Evolutionary conservation across 1,140 invertebrate genomes (phyloP), one percentile per base, ranked within the genome.

Genomic region (Planococcus citri): DNA sequence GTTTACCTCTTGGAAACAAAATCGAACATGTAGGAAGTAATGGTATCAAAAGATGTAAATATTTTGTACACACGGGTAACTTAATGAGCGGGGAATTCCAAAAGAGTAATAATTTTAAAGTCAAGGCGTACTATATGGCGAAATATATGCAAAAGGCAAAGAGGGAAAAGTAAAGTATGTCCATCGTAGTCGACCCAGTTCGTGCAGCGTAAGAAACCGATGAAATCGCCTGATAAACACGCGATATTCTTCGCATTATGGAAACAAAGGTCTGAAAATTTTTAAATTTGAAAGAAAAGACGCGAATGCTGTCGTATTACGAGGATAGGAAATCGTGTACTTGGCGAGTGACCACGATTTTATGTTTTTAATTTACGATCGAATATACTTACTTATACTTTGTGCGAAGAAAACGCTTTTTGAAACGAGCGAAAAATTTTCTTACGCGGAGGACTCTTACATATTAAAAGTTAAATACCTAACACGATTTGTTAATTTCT

Each of bases 241-340:
- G 60, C 60, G 60, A 64, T 64, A 64, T 64, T 25, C 25, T 27
- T 64, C 60, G 60, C 17, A 64, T 64, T 25, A 64, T 64, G 60
- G 25, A 64, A 64, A 64, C 60, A 64, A 64, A 64, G 60, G 60
- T 64, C 25, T 64, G 60, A 64, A 64, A 64, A 64, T 64, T 64
- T 64, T 27, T 24, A 64, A 64, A 8, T 51, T 64, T 22, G 9
- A 64, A 64, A 25, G 22, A 27, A 64, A 64, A 64, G 60, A 64
- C 20, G 25, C 22, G 60, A 27, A 64, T 25, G 51, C 51, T 20
- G 25, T 64, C 25, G 22, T 24, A 64, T 25, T 24, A 27, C 25
- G 20, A 64, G 60, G 25, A 64, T 64, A 64, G 60, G 60, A 64
- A 64, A 64, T 27, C 25, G 60, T 27, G 60, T 64, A 64, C 60